These are phyloP conservation scores for Euleptes europaea DNA, from an alignment of 2,113 vertebrate species.

Conservation along the genomic window DNA sequence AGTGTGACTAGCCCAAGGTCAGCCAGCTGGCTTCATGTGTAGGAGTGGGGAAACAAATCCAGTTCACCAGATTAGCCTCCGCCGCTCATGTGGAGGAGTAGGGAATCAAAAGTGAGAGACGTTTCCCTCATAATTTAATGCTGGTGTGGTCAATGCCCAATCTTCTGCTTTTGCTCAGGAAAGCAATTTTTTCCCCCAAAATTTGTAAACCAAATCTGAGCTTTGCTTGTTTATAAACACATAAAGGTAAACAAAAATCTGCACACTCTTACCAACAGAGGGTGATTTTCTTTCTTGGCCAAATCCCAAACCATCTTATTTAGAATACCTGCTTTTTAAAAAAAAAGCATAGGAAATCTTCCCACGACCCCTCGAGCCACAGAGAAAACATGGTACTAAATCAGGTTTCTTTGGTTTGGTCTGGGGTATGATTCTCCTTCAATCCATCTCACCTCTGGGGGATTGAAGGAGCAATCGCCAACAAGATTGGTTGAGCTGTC, in stretches of 20 bases:
- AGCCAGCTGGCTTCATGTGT: no score
- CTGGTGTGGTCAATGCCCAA: neutral
- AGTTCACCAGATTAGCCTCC: no score
- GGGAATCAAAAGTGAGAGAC: neutral
- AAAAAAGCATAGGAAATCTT: neutral
- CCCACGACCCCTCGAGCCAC: neutral
- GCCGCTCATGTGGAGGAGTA: no score
- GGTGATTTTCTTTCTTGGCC: neutral
- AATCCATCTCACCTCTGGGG: no score
- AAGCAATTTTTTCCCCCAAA: neutral
- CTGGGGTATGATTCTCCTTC: neutral
- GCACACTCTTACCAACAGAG: neutral
- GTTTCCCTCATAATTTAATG: neutral
- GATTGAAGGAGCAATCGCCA: neutral
- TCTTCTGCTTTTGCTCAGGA: neutral
- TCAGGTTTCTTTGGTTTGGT: neutral
- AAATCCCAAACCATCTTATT: neutral
- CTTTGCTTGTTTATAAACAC: neutral
- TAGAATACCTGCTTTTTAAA: no score
- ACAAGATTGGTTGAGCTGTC: neutral
- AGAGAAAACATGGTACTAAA: neutral
- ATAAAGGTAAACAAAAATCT: neutral
- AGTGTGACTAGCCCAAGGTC: no score
- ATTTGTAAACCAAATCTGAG: neutral
- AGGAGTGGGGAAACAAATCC: no score